Base-by-base conservation (phyloP, 53 echinoderm and acorn worm genomes). In the Holothuria leucospilota region DNA sequence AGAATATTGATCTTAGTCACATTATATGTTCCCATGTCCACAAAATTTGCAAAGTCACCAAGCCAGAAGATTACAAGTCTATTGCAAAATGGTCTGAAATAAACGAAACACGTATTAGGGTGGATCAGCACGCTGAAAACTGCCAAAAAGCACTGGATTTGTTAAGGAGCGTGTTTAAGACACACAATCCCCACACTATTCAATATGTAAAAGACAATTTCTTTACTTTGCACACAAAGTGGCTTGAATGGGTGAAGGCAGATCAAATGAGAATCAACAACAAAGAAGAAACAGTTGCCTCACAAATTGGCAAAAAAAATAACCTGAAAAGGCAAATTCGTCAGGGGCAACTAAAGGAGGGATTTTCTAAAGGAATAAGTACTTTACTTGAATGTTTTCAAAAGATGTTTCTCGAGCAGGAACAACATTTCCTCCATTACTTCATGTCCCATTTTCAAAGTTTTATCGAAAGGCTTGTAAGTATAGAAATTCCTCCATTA, bases 381-480 rank as follows among this genome's bases (percentile, higher is more conserved):
- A 23, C 18, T 14, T 11, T 71, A 20, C 2, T 13, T 2, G 16
- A 71, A n/a, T n/a, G n/a, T n/a, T n/a, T n/a, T n/a, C n/a, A n/a
- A n/a, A n/a, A n/a, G n/a, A n/a, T n/a, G n/a, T n/a, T n/a, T n/a
- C n/a, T n/a, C 9, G 42, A 71, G 5, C 39, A 40, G 28, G 10
- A 10, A 71, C n/a, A n/a, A n/a, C n/a, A n/a, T n/a, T n/a, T 24
- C 2, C 13, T 71, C 11, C 71, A 18, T 42, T 71, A 38, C 16
- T 71, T 71, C 16, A 71, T 71, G 71, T 21, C 71, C 11, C 71
- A 29, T n/a, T 71, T 30, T 4, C 38, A 71, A 71, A 10, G 21
- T 2, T 13, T 21, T n/a, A 30, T 71, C 42, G 71, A 39, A 14
- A 20, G 8, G 5, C 5, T 71, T 7, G 2, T 38, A 13, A 20